A percentile compares a stretch with the other conserved stretches of the same genome.
Evolutionary conservation across 2,113 vertebrate genomes (phyloP).

Genomic region (Psettodes erumei): DNA sequence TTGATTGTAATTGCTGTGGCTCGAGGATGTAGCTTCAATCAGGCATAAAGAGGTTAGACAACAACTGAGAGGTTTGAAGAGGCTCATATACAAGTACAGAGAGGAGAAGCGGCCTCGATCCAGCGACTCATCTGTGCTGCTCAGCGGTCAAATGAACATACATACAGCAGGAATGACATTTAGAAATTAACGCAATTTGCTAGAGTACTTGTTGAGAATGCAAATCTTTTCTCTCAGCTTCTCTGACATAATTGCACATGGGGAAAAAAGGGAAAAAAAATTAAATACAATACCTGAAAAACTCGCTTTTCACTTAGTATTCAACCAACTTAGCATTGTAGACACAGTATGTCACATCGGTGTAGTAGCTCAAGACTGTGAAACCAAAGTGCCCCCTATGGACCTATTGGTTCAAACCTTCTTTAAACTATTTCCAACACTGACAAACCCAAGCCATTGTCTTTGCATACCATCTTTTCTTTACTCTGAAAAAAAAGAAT

Average conservation of each 20-base stretch:
- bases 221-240: neutral
- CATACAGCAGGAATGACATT: slow-evolving; percentile 25
- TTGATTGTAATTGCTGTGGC: slow-evolving; percentile 67
- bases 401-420: slow-evolving; percentile 25
- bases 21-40: slow-evolving; percentile 72
- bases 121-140: slow-evolving; percentile 25
- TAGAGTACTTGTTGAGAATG: slow-evolving; percentile 7
- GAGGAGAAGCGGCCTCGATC: slow-evolving; percentile 40
- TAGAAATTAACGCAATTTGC: slow-evolving; percentile 14
- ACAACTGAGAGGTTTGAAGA: slow-evolving; percentile 64
- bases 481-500: neutral
- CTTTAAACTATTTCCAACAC: slow-evolving; percentile 5
- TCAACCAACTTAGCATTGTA: slow-evolving; percentile 16
- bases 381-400: slow-evolving; percentile 49
- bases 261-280: neutral
- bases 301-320: neutral
- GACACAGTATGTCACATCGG: neutral
- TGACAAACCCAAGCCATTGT: neutral
- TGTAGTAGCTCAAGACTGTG: slow-evolving; percentile 18
- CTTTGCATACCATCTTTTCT: neutral
- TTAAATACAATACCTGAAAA: slow-evolving; percentile 5
- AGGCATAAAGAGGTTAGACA: slow-evolving; percentile 67
- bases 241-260: slow-evolving; percentile 6
- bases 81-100: slow-evolving; percentile 33
- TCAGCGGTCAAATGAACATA: slow-evolving; percentile 25